Percentiles rank a stretch among this genome's conserved stretches.
phyloP scores from a whole-genome alignment of 1,140 invertebrate species.

The Capitella teleta region DNA sequence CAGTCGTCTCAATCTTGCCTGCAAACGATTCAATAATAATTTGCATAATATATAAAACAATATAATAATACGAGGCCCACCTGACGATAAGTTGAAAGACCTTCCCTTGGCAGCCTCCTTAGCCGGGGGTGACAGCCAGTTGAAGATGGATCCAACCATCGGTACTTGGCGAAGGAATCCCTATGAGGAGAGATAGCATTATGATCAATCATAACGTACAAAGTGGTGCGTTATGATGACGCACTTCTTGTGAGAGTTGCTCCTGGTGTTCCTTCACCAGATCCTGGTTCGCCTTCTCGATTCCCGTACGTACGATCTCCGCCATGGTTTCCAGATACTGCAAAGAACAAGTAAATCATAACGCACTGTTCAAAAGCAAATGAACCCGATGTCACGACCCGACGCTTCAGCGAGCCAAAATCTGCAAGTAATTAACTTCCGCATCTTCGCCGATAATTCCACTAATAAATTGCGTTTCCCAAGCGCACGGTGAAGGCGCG shows the following conservation, averaged over 20 bases:
- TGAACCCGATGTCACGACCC: too few species aligned
- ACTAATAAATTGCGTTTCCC: too few species aligned
- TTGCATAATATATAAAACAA: conserved; percentile 3
- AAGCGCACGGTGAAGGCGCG: too few species aligned
- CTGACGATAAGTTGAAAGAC: conserved; percentile 70
- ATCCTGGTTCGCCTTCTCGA: conserved; percentile 82
- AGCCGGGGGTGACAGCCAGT: conserved; percentile 53
- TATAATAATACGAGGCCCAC: conserved; percentile 28
- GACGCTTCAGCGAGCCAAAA: too few species aligned
- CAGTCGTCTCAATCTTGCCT: conserved; percentile 80
- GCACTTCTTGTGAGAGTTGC: conserved; percentile 76
- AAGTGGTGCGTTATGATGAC: not conserved
- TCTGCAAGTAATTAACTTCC: too few species aligned
- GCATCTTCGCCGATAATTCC: too few species aligned
- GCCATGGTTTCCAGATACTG: conserved; percentile 86
- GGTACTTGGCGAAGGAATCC: conserved; percentile 85
- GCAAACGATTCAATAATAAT: conserved; percentile 16
- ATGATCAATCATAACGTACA: not conserved
- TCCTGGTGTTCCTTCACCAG: conserved; percentile 78
- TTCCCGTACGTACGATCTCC: conserved; percentile 84
- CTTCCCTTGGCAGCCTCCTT: conserved; percentile 67
- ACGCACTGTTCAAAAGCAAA: conserved; percentile 3
- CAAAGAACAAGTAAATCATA: conserved; percentile 10
- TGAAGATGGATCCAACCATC: conserved; percentile 69
- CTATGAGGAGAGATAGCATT: conserved; percentile 19